Conservation (phyloP, 2,113 vertebrate genomes). For the Phaethon lepturus region DNA sequence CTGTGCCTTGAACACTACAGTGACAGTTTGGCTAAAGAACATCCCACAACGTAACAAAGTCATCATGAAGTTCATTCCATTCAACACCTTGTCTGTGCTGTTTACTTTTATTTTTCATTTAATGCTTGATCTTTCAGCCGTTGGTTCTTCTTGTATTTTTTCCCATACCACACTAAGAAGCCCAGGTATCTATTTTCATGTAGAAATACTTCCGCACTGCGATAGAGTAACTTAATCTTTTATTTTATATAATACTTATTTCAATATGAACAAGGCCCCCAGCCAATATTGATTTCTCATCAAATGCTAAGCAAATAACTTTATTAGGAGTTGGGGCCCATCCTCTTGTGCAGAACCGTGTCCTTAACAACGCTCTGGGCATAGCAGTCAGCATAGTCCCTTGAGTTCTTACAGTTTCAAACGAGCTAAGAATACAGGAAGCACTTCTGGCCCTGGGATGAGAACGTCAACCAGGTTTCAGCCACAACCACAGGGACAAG, state of each 20-base stretch:
- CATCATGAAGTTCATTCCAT: not conserved
- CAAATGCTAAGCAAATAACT: not conserved
- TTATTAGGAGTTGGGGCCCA: not conserved
- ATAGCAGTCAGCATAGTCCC: not conserved
- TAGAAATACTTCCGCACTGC: not conserved
- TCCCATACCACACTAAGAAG: not conserved
- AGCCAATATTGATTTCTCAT: not conserved
- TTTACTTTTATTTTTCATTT: not conserved
- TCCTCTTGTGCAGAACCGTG: not conserved
- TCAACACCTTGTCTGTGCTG: not conserved
- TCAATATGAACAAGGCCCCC: accelerated
- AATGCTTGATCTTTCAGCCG: not conserved
- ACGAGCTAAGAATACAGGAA: not conserved
- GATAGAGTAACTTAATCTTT: not conserved
- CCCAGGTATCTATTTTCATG: not conserved
- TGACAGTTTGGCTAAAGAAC: not conserved
- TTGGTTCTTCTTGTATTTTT: not conserved
- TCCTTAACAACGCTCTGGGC: not conserved
- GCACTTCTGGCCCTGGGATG: not conserved
- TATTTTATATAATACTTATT: not conserved
- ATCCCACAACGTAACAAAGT: not conserved
- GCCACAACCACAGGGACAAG: not conserved
- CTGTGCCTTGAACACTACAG: not conserved
- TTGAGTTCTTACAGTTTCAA: not conserved
- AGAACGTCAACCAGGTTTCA: not conserved